Evolutionary conservation across 2,888 invertebrate species (phyloP).

Genomic region (Spodoptera littoralis): DNA sequence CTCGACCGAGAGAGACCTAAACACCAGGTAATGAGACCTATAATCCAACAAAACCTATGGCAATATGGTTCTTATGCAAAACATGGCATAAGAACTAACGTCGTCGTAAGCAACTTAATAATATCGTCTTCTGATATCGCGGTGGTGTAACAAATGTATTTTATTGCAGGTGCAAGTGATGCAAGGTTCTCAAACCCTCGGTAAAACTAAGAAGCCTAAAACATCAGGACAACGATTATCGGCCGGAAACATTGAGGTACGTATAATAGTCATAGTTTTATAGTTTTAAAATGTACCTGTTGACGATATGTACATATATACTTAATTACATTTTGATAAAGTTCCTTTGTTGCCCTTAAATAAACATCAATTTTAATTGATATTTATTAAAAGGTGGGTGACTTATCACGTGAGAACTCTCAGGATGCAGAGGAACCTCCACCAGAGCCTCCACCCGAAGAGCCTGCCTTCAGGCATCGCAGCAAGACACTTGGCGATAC

Average conservation of each 20-base stretch:
- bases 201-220: conserved; percentile 94
- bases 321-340: too few relatives aligned
- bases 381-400: conserved; percentile 87
- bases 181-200: conserved; percentile 94
- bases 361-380: too few relatives aligned
- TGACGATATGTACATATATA: too few relatives aligned
- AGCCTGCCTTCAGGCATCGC: conserved; percentile 92
- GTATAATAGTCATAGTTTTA: too few relatives aligned
- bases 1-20: conserved; percentile 89
- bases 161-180: conserved; percentile 89
- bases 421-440: conserved; percentile 91
- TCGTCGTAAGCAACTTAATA: too few relatives aligned
- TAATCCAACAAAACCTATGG: too few relatives aligned
- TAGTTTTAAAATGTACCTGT: too few relatives aligned
- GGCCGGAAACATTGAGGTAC: conserved; percentile 94
- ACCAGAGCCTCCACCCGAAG: conserved; percentile 70
- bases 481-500: conserved; percentile 97
- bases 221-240: conserved; percentile 94
- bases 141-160: conserved; percentile 13
- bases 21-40: conserved; percentile 83
- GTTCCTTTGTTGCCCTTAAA: too few relatives aligned
- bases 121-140: too few relatives aligned
- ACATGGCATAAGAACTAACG: too few relatives aligned
- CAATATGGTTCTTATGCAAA: too few relatives aligned
- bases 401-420: conserved; percentile 91